Evolutionary conservation across 2,888 invertebrate genomes (phyloP), one percentile per base, ranked within the genome.

Genomic region (Gari tellinella): DNA sequence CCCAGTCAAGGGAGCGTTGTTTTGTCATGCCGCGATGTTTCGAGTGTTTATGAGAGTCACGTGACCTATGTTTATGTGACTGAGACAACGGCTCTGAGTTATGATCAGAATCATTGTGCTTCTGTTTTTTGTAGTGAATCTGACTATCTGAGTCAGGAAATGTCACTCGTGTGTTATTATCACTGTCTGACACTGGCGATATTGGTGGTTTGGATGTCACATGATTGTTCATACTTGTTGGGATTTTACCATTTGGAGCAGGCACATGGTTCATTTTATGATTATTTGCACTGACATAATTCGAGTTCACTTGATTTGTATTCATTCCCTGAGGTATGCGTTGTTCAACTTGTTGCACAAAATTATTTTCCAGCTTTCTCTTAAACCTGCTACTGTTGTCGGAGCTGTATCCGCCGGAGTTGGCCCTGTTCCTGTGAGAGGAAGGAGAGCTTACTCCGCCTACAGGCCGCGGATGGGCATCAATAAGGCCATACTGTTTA

Each of bases 1-100:
- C 89, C 89, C 89, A 89, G 56, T 86, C 88, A 21, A 86, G 55
- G 7, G 88, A 88, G 40, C 86, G 75, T 70, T 85, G 87, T 63
- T 88, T 89, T 51, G 78, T 80, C 79, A 84, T 81, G 37, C 82
- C 85, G 38, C 70, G 74, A 68, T 85, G 78, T 65, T 77, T 69
- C 48, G 84, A 77, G 68, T 82, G 76, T 68, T 85, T 82, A 49
- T 80, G 80, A 2, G 81, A 69, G 53, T 81, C 83, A 37, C 76
- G 78, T 25, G 81, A 72, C 43, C 69, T 72, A 55, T 84, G 84
- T 57, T 82, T 82, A 37, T 81, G 79, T 26, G 72, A 67, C 48
- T 80, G 68, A 37, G 79, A 72, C 2, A 86, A 83, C 7, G 89
- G 87, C 60, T 89, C 89, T 0, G 89, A 89, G 67, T 88, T 86